Percentiles rank a stretch among this genome's conserved stretches.
Evolutionary conservation across 2,797 vertebrate genomes (phyloP).

Genomic region (Atherinosoma microstoma): DNA sequence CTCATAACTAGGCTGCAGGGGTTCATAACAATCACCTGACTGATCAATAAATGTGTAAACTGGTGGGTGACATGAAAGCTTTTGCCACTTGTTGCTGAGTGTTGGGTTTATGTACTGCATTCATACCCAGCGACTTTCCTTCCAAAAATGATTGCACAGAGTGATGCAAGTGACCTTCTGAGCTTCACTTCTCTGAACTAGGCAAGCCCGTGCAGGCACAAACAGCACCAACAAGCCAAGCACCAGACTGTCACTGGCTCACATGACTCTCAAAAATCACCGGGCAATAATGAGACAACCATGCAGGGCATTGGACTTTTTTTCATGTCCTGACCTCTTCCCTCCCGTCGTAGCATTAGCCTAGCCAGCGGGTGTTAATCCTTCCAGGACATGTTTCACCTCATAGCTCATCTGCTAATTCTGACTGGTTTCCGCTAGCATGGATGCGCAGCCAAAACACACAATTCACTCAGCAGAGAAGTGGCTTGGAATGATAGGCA

Average conservation of each 20-base stretch:
- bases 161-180: constrained; percentile 50
- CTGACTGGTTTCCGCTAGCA: constrained; percentile 66
- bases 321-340: constrained; percentile 60
- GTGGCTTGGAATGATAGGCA: constrained; percentile 38
- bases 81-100: constrained; percentile 5
- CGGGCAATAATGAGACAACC: constrained; percentile 34
- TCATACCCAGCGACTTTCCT: constrained; percentile 37
- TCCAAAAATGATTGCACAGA: constrained; percentile 38
- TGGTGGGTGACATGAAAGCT: constrained; percentile 8
- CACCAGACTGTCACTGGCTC: constrained; percentile 38
- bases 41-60: constrained; percentile 7
- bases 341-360: constrained; percentile 49
- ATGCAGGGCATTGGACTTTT: constrained; percentile 31
- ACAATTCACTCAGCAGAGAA: constrained; percentile 58
- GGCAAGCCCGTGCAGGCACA: constrained; percentile 37
- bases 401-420: constrained; percentile 69
- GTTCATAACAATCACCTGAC: constrained; percentile 8
- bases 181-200: constrained; percentile 3
- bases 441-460: constrained; percentile 58
- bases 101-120: constrained; percentile 35
- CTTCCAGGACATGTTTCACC: constrained; percentile 73
- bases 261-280: constrained; percentile 34
- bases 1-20: constrained; percentile 41
- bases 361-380: constrained; percentile 65
- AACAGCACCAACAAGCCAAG: constrained; percentile 21